These are phyloP conservation scores for Drosophila bipectinata DNA, from an alignment of 1,140 invertebrate species.

Conservation along the genomic window DNA sequence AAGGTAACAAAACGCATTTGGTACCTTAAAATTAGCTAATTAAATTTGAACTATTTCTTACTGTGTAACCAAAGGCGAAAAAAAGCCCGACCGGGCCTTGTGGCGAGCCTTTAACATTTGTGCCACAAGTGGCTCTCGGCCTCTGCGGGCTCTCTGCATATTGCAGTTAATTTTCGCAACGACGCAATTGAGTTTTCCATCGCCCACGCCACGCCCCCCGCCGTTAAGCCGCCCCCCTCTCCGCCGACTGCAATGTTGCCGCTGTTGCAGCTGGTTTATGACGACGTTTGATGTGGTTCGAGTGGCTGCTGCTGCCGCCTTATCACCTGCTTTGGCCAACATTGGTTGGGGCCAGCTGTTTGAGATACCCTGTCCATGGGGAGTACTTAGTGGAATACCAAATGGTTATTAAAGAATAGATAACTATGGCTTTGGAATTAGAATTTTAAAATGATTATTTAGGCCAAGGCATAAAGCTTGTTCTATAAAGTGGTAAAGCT, in stretches of 20 bases:
- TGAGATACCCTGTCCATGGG: conserved; percentile 21
- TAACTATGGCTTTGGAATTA: background rate
- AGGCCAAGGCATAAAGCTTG: background rate
- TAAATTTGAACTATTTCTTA: background rate
- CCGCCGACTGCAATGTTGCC: background rate
- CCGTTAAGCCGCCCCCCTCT: conserved; percentile 13
- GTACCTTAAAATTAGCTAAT: background rate
- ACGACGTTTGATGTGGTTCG: conserved; percentile 54
- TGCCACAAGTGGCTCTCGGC: conserved; percentile 43
- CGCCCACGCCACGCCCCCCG: conserved; percentile 65
- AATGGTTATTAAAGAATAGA: background rate
- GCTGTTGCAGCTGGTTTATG: conserved; percentile 66
- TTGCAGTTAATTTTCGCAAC: conserved; percentile 76
- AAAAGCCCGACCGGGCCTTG: conserved; percentile 22
- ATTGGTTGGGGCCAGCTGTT: conserved; percentile 44
- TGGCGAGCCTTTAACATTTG: conserved; percentile 69
- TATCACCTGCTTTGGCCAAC: conserved; percentile 60
- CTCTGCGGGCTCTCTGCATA: conserved; percentile 33
- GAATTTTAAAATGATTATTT: background rate
- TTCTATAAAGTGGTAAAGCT: no score
- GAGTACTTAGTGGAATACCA: background rate
- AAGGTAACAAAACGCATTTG: background rate
- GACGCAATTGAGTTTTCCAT: conserved; percentile 66
- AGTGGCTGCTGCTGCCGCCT: conserved; percentile 42
- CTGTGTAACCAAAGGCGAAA: background rate